Evolutionary conservation across 2,888 invertebrate genomes (phyloP).

Genomic region (Sphecodes monilicornis): DNA sequence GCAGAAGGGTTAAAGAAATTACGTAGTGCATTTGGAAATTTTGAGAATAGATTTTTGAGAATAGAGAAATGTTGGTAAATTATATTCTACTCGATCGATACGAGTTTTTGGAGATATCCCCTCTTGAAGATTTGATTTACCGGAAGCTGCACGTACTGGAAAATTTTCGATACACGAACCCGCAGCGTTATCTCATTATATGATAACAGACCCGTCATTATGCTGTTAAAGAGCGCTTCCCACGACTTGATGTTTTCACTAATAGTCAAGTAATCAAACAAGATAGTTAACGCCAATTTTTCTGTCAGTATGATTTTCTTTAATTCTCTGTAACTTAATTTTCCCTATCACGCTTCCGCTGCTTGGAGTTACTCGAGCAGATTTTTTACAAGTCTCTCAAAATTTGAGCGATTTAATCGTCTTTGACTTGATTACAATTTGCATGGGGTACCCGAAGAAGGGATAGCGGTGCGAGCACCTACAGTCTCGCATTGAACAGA

Average conservation of each 20-base stretch:
- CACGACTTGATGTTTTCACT: not conserved
- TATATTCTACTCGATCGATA: not conserved
- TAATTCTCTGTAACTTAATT: not conserved
- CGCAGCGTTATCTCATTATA: slow-evolving; percentile 32
- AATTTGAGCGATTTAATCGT: not conserved
- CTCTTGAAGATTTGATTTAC: not conserved
- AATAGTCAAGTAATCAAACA: not conserved
- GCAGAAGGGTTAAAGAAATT: not conserved
- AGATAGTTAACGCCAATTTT: not conserved
- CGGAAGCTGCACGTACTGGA: not conserved
- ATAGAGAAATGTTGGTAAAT: not conserved
- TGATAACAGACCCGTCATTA: slow-evolving; percentile 28
- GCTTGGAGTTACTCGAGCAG: not conserved
- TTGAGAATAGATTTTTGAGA: not conserved
- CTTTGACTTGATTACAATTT: not conserved
- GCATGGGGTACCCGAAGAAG: not conserved
- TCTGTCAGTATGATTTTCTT: not conserved
- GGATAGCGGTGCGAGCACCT: not conserved
- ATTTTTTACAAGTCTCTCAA: not conserved
- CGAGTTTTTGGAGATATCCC: not conserved
- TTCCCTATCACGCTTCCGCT: not conserved
- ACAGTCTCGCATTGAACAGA: not conserved
- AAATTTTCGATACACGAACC: slow-evolving; percentile 28
- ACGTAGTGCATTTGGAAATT: not conserved
- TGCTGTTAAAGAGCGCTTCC: slow-evolving; percentile 11